phyloP scores from a whole-genome alignment of 2,113 vertebrate species.

The Eurypyga helias region DNA sequence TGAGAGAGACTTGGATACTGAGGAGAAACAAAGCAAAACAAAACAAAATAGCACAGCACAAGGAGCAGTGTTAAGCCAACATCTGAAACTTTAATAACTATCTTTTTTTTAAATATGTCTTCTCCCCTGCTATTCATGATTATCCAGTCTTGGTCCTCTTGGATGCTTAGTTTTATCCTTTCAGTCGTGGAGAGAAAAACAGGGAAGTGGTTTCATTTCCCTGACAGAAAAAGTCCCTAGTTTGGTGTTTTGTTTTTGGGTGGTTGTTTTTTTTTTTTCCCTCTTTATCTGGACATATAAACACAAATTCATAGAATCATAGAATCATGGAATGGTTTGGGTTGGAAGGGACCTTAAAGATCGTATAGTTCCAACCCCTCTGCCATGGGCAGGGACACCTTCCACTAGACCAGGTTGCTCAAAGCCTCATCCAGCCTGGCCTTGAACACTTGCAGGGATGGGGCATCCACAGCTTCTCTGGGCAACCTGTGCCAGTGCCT shows the following conservation, averaged over 20 bases:
- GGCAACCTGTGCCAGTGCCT: no score
- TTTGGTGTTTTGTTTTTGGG: neutral
- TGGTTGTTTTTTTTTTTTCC: no score
- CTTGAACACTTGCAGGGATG: no score
- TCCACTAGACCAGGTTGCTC: no score
- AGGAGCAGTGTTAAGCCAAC: neutral
- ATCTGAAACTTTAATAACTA: neutral
- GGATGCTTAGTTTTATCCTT: neutral
- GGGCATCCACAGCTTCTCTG: no score
- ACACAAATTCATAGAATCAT: no score
- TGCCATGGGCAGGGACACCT: no score
- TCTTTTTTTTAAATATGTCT: neutral
- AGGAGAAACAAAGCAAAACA: neutral
- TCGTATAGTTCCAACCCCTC: no score
- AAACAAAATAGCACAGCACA: neutral
- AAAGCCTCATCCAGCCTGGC: no score
- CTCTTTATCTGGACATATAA: no score
- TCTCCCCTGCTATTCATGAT: neutral
- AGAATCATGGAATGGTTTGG: no score
- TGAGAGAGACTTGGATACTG: neutral
- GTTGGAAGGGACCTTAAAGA: no score
- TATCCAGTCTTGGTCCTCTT: neutral
- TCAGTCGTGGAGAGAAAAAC: neutral
- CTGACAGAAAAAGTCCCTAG: neutral
- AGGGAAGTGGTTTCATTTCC: neutral